Percentiles rank a stretch among this genome's conserved stretches.
These are phyloP conservation scores for Erpornis zantholeuca DNA, from an alignment of 2,113 vertebrate species.

Conservation along the genomic window DNA sequence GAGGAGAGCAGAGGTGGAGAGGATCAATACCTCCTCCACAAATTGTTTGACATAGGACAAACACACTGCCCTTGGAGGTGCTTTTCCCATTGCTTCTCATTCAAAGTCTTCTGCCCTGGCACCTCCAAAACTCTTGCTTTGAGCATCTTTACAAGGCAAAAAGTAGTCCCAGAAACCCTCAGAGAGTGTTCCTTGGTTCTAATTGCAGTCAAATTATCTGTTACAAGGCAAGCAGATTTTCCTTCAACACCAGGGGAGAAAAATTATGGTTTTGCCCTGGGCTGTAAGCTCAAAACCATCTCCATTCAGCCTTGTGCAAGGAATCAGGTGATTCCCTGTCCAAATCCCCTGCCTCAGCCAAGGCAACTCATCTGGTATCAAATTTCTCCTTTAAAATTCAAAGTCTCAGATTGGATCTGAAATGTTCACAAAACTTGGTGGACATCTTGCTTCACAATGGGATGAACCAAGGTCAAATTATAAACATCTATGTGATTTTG, in stretches of 20 bases:
- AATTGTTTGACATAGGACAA: too few relatives aligned
- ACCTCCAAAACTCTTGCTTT: not conserved
- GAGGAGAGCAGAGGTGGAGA: not conserved
- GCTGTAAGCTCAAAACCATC: not conserved
- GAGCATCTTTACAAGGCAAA: not conserved
- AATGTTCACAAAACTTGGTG: not conserved
- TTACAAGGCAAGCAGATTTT: not conserved
- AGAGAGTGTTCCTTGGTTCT: not conserved
- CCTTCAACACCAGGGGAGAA: not conserved
- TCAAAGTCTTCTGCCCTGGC: not conserved
- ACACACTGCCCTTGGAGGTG: accelerated
- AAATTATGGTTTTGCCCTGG: not conserved
- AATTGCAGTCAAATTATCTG: not conserved
- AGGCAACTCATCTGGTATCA: not conserved
- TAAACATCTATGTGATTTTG: not conserved
- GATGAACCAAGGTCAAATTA: not conserved
- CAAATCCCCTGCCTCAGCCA: not conserved
- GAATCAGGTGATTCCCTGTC: not conserved
- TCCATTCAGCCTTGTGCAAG: not conserved
- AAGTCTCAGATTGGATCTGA: not conserved
- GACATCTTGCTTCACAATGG: not conserved
- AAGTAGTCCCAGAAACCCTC: not conserved
- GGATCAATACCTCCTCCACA: not conserved
- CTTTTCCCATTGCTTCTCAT: not conserved
- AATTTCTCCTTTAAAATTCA: not conserved